Evolutionary conservation across 2,797 vertebrate species (phyloP).

Genomic region (Eidolon dupreanum): DNA sequence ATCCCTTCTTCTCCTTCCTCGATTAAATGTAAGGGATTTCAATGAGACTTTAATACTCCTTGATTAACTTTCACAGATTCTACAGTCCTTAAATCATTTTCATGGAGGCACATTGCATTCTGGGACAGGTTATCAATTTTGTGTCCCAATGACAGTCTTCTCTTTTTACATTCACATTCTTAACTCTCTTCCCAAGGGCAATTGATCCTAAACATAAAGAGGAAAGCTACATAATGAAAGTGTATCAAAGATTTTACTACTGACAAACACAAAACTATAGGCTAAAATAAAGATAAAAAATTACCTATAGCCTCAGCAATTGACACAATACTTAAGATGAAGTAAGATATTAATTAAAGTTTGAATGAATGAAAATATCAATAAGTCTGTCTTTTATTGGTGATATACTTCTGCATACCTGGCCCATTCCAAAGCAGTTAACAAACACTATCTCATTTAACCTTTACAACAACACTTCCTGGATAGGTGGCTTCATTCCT

Average conservation of each 20-base stretch:
- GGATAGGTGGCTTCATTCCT: neutral
- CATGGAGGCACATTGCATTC: conserved; percentile 57
- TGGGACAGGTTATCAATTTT: conserved; percentile 63
- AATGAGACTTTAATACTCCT: conserved; percentile 56
- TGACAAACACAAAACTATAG: neutral
- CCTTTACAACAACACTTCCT: neutral
- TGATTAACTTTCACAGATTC: conserved; percentile 68
- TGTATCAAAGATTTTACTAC: neutral
- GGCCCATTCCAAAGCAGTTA: neutral
- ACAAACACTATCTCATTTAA: neutral
- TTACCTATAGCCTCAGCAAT: neutral
- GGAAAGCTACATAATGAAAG: neutral
- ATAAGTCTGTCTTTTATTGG: neutral
- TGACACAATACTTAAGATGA: neutral
- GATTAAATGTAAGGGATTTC: conserved; percentile 38
- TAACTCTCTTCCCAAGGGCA: conserved; percentile 17
- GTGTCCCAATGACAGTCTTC: conserved; percentile 33
- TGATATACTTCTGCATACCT: neutral
- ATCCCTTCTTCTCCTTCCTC: neutral
- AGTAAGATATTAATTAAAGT: neutral
- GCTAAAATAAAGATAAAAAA: conserved; percentile 30
- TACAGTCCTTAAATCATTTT: conserved; percentile 68
- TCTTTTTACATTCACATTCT: conserved; percentile 49
- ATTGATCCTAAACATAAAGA: neutral
- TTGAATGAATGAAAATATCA: neutral